Conservation (phyloP, 1,140 invertebrate genomes). For the Drosophila biarmipes region DNA sequence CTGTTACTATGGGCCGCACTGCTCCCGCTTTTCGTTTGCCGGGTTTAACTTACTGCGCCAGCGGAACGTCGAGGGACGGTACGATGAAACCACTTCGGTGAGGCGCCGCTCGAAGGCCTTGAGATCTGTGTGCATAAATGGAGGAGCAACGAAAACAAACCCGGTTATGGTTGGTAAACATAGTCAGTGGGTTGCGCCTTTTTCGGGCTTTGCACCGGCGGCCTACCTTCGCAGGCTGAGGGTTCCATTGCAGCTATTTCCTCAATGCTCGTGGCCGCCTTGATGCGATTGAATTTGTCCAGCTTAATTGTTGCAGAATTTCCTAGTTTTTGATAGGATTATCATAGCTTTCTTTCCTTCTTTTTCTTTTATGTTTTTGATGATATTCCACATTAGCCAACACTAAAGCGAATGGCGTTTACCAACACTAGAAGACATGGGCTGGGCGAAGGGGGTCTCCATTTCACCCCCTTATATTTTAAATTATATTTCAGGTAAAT, state of each 20-base stretch:
- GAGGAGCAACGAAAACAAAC: slow-evolving; percentile 34
- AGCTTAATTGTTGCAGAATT: slow-evolving; percentile 63
- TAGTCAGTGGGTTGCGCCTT: slow-evolving; percentile 24
- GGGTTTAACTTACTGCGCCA: slow-evolving; percentile 93
- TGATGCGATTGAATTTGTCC: slow-evolving; percentile 70
- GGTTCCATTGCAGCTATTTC: slow-evolving; percentile 79
- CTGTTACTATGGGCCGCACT: slow-evolving; percentile 12
- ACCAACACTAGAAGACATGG: slow-evolving; percentile 9
- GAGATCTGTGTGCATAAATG: slow-evolving; percentile 89
- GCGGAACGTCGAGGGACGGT: slow-evolving; percentile 95
- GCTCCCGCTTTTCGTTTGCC: neutral
- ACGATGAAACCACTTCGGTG: slow-evolving; percentile 97
- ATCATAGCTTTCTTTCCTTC: slow-evolving; percentile 61
- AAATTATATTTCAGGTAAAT: neutral
- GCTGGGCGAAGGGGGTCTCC: neutral
- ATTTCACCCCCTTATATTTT: neutral
- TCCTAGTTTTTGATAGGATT: slow-evolving; percentile 64
- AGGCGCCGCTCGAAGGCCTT: slow-evolving; percentile 98
- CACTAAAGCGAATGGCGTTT: slow-evolving; percentile 6
- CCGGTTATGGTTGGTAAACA: slow-evolving; percentile 42
- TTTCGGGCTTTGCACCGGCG: neutral
- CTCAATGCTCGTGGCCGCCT: slow-evolving; percentile 75
- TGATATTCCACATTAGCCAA: slow-evolving; percentile 29
- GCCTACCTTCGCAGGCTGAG: slow-evolving; percentile 79
- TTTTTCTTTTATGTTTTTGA: slow-evolving; percentile 43